Evolutionary conservation across 1,140 invertebrate genomes (phyloP), one percentile per base, ranked within the genome.

Genomic region (Penaeus indicus): DNA sequence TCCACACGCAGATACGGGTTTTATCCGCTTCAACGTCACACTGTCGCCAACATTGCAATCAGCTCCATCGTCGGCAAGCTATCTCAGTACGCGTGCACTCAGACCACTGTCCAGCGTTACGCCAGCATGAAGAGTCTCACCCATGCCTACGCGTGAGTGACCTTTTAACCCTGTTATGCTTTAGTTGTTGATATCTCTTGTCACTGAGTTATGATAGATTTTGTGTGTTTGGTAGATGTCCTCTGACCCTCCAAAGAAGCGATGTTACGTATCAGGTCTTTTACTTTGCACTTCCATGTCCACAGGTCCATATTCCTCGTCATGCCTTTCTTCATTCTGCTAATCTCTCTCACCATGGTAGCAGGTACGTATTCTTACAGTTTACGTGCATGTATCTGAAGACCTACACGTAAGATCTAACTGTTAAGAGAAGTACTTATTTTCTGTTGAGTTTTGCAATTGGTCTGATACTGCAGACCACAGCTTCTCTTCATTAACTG

Each of bases 61-160:
- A 69, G 85, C 7, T n/a, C 85, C 18, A 1, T 87, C 3, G 63
- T 87, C 11, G 47, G 78, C 18, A 87, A 81, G 85, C 62, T 87
- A 18, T 54, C 78, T 19, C 85, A 87, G 47, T 87, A 87, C 62
- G 62, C 78, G 3, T 79, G 77, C 42, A 87, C 84, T 4, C 88
- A 89, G 84, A 89, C 82, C 11, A 82, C 88, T 19, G 81, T 89
- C 27, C 88, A 89, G 54, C 83, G 88, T 0, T 89, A 89, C 61
- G 67, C 67, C 72, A 89, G 88, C 75, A 85, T 89, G 83, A 85
- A 85, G 79, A 85, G 63, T 27, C 83, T 89, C 54, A 60, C 18
- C 22, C 84, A 85, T 19, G 81, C 88, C 0, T 82, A 84, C n/a
- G 32, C 67, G 88, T 89, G 72, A 85, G 88, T 79, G 60, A 32